phyloP scores from a whole-genome alignment of 1,140 invertebrate genomes.

The Euura lappo region DNA sequence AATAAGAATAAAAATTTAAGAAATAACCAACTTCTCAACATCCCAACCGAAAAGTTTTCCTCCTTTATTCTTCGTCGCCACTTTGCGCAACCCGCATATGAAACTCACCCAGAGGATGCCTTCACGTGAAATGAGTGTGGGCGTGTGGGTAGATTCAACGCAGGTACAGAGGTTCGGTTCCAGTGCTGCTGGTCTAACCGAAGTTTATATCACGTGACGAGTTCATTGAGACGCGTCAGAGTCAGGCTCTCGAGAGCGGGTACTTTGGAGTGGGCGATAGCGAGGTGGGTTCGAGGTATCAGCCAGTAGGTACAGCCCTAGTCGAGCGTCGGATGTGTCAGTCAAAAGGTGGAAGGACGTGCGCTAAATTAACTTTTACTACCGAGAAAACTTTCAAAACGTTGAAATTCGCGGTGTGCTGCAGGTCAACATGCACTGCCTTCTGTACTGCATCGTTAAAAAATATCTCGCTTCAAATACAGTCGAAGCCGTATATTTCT shows the following conservation, averaged over 20 bases:
- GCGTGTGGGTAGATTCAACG: too few relatives aligned
- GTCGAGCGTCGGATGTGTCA: not conserved
- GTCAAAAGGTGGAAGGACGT: not conserved
- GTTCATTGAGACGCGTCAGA: conserved; percentile 2
- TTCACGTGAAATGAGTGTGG: not conserved
- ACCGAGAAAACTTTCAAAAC: not conserved
- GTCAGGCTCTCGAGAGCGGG: conserved; percentile 1
- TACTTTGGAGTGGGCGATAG: not conserved
- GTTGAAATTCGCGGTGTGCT: not conserved
- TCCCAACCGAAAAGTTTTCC: conserved; percentile 16
- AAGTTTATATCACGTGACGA: not conserved
- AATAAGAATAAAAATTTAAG: conserved; percentile 20
- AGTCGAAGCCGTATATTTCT: too few relatives aligned
- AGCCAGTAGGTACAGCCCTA: not conserved
- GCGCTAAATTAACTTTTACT: not conserved
- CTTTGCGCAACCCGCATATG: not conserved
- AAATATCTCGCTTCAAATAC: too few relatives aligned
- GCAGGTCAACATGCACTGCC: too few relatives aligned
- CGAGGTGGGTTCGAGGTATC: not conserved
- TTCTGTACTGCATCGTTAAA: too few relatives aligned
- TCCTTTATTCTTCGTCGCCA: conserved; percentile 11
- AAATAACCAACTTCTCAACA: conserved; percentile 25
- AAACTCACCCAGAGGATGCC: not conserved
- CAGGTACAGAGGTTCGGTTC: too few relatives aligned
- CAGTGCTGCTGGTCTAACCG: not conserved